Base-by-base conservation (phyloP, 2,888 invertebrate species). In the Phlogophora meticulosa region DNA sequence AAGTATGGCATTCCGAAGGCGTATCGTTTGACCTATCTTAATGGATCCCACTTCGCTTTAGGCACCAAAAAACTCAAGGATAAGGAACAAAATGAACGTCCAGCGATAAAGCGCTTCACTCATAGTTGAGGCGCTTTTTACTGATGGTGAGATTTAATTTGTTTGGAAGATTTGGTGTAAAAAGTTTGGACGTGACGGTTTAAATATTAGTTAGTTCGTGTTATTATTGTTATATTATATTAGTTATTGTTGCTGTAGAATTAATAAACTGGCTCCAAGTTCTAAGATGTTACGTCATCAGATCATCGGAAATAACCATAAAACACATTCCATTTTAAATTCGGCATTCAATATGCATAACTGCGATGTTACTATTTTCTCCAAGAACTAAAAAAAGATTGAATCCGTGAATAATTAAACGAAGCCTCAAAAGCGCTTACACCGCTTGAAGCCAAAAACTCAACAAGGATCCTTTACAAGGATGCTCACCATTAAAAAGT, bases 21-120 rank as follows among this genome's bases (percentile, higher is more conserved):
- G 87, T 92, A 91, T 91, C 91, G 85, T 84, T 88, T 91, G 90
- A 91, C 91, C 89, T 87, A 89, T 90, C 91, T 90, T 91, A 92
- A 92, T 92, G 92, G 91, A 89, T 86, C 86, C 88, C 84, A 85
- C 88, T 88, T 88, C 86, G 89, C 86, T 86, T 78, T 77, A 81
- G 85, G 86, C 86, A 84, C 86, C 85, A 82, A 87, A 89, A 90
- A 91, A 88, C 82, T 87, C 81, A 75, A 81, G 84, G 78, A 85
- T 85, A 87, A 78, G 81, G 78, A 85, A 84, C 76, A 71, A 83
- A 82, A 67, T 51, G 56, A 53, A 70, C 63, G 65, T 65, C 51
- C 51, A 80, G 82, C 81, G 70, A 82, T 82, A 74, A 76, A 87
- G 82, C 85, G 87, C 84, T 87, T 83, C 73, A 63, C 59, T 60